These are phyloP conservation scores for Diadophis punctatus DNA, from an alignment of 2,113 vertebrate species.

Conservation along the genomic window DNA sequence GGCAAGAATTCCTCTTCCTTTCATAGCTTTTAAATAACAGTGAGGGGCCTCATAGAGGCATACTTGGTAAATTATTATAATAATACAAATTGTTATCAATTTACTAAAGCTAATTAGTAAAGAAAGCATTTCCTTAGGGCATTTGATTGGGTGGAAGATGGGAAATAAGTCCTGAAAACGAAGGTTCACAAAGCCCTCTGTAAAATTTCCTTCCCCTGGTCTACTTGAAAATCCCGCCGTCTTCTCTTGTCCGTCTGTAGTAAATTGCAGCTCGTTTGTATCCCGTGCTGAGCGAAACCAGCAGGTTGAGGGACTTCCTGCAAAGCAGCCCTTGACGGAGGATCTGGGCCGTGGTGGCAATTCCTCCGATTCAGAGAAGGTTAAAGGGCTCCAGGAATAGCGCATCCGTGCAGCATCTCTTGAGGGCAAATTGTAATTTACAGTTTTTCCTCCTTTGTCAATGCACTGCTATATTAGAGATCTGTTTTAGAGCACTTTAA, in stretches of 20 bases:
- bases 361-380: neutral
- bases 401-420: accelerated
- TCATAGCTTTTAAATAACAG: no score
- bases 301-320: neutral
- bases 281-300: neutral
- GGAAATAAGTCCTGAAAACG: neutral
- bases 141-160: neutral
- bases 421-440: accelerated
- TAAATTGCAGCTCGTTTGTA: neutral
- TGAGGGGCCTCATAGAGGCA: neutral
- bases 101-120: neutral
- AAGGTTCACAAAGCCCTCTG: neutral
- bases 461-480: neutral
- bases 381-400: neutral
- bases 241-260: neutral
- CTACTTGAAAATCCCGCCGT: neutral
- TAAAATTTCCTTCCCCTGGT: accelerated
- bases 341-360: neutral
- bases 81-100: neutral
- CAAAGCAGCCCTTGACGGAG: neutral
- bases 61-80: neutral
- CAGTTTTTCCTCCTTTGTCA: neutral
- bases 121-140: neutral
- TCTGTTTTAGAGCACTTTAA: neutral
- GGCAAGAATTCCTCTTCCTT: neutral